Evolutionary conservation across 2,888 invertebrate species (phyloP).

Genomic region (Trichopoda pennipes): DNA sequence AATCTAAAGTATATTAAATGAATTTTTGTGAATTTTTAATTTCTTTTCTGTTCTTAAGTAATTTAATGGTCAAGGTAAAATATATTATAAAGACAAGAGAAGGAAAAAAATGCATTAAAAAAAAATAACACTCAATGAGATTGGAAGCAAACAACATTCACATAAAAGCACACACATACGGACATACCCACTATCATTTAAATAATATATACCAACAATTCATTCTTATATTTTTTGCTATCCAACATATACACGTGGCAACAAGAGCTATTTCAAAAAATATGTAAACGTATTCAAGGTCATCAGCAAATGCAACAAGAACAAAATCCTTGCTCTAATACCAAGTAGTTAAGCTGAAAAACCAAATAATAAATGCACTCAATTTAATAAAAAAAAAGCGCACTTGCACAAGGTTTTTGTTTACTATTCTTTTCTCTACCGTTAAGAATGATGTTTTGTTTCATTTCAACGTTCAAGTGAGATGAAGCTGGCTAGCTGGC

Average conservation of each 20-base stretch:
- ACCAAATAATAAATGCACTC: constrained; percentile 37
- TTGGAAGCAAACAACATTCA: constrained; percentile 4
- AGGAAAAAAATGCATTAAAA: neutral
- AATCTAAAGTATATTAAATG: neutral
- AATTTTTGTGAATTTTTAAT: constrained; percentile 6
- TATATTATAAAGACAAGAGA: constrained; percentile 44
- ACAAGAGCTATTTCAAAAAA: constrained; percentile 29
- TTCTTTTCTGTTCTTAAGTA: neutral
- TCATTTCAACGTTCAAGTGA: constrained; percentile 5
- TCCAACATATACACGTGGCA: constrained; percentile 39
- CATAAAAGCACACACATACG: neutral
- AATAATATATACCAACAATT: constrained; percentile 30
- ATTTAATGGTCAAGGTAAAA: constrained; percentile 67
- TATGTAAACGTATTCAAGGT: constrained; percentile 71
- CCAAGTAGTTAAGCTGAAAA: constrained; percentile 36
- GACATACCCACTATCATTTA: neutral
- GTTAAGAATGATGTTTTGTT: neutral
- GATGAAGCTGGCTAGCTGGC: neutral
- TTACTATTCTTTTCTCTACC: neutral
- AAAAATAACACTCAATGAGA: constrained; percentile 29
- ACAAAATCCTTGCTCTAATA: constrained; percentile 54
- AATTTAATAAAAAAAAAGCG: neutral
- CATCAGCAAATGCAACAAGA: constrained; percentile 50
- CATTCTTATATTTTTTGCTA: constrained; percentile 9
- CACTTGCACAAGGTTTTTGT: neutral